phyloP scores from a whole-genome alignment of 1,140 invertebrate genomes.

The Apolygus lucorum region DNA sequence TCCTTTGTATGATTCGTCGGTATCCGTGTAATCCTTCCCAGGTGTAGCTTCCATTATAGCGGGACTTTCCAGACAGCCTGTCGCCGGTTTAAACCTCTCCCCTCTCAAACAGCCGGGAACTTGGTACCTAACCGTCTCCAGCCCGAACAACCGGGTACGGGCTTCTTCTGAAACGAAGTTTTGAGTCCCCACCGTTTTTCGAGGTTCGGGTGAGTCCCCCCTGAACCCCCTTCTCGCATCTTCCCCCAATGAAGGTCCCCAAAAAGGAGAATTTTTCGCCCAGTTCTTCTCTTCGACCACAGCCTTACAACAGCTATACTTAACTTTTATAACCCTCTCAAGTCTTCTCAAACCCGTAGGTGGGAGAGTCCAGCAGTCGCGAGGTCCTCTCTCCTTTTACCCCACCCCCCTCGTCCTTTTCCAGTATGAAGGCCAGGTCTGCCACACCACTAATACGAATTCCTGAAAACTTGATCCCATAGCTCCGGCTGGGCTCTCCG shows the following conservation, averaged over 20 bases:
- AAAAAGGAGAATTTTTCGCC: not conserved
- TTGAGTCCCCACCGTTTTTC: not conserved
- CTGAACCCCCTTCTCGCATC: no score
- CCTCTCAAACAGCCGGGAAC: no score
- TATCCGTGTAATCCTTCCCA: not conserved
- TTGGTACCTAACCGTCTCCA: no score
- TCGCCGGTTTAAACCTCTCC: not conserved
- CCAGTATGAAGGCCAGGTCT: constrained; percentile 8
- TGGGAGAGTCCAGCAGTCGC: constrained; percentile 3
- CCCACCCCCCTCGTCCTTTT: not conserved
- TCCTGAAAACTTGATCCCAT: constrained; percentile 16
- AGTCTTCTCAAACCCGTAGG: not conserved
- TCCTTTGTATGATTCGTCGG: no score
- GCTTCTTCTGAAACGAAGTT: not conserved
- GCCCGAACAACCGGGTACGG: not conserved
- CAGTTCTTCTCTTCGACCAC: not conserved
- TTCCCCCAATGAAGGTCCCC: not conserved
- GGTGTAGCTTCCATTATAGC: not conserved
- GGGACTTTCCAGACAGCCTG: constrained; percentile 7
- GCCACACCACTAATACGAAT: constrained; percentile 14
- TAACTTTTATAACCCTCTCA: constrained; percentile 6
- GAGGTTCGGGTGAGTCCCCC: not conserved
- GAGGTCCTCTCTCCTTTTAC: not conserved
- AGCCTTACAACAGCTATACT: not conserved
- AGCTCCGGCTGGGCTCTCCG: not conserved